Evolutionary conservation across 2,888 invertebrate species (phyloP).

Genomic region (Ichneumoninae sp.): DNA sequence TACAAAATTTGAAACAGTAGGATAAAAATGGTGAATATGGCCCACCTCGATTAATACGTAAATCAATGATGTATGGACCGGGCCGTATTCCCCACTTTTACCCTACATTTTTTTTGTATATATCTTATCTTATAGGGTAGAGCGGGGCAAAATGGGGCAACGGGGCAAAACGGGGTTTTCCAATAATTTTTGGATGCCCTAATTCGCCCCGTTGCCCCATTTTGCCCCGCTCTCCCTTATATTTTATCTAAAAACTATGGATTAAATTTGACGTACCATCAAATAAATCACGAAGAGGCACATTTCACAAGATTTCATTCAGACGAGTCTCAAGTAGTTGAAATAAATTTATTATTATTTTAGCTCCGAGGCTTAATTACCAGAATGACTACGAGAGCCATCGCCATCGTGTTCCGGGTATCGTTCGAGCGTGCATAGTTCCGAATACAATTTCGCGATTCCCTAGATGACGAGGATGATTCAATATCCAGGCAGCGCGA

Average conservation of each 20-base stretch:
- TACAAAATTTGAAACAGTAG: no score
- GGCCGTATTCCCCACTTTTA: no score
- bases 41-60: no score
- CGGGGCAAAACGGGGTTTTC: no score
- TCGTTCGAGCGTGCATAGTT: not conserved
- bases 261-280: not conserved
- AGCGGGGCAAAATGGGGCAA: no score
- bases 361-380: not conserved
- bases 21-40: no score
- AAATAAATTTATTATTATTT: not conserved
- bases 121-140: no score
- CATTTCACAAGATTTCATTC: not conserved
- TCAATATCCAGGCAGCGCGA: constrained; percentile 10
- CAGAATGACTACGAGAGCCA: not conserved
- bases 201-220: no score
- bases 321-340: not conserved
- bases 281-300: not conserved
- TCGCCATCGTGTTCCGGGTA: not conserved
- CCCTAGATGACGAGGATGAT: not conserved
- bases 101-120: no score
- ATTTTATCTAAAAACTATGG: not conserved
- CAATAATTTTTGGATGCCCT: no score
- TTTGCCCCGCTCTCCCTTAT: no score
- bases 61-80: no score
- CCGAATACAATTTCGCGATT: not conserved